Base-by-base conservation (phyloP, 1,140 invertebrate genomes). In the Luehdorfia chinensis region DNA sequence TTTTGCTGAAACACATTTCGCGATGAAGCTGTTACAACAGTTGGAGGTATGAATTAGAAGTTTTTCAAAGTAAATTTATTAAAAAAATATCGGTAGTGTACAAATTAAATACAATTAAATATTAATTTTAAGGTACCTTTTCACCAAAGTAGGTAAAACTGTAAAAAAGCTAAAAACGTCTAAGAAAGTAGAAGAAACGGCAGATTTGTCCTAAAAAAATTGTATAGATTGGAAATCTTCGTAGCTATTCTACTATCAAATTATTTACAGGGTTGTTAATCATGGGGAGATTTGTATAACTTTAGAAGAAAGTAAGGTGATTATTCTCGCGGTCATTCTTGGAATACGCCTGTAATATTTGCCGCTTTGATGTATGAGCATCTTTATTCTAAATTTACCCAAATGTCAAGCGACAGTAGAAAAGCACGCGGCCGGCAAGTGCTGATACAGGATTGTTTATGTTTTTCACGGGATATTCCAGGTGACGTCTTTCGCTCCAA, bases 401-500 rank as follows among this genome's bases (percentile, higher is more conserved):
- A 11, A 11, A 31, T 12, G 28, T 1, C 11, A 13, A 31, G 28
- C 25, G 2, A 7, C 2, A 28, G 25, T 28, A 4, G 25, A 7
- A 27, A 16, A 41, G 21, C 39, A 43, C 39, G 39, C 39, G 39
- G 5, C 13, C 7, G 18, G 8, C 39, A 27, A 25, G 39, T 43
- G 39, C n/a, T 28, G 23, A 28, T 4, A 43, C 8, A 27, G 7
- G 9, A 18, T 5, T 43, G 25, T 43, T 43, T 43, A 11, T 43
- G 25, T 43, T 43, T 43, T 43, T 43, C 39, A 28, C 39, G 39
- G 39, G 39, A 43, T 43, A 43, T 43, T 43, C 39, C 39, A 43
- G 1, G 25, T 43, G 39, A 43, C 39, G 39, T 43, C 39, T 28
- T 28, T 30, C 39, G 2, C 7, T 28, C 25, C 25, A 15, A 15